Evolutionary conservation across 2,888 invertebrate species (phyloP), one percentile per base, ranked within the genome.

Genomic region (Pteria penguin): DNA sequence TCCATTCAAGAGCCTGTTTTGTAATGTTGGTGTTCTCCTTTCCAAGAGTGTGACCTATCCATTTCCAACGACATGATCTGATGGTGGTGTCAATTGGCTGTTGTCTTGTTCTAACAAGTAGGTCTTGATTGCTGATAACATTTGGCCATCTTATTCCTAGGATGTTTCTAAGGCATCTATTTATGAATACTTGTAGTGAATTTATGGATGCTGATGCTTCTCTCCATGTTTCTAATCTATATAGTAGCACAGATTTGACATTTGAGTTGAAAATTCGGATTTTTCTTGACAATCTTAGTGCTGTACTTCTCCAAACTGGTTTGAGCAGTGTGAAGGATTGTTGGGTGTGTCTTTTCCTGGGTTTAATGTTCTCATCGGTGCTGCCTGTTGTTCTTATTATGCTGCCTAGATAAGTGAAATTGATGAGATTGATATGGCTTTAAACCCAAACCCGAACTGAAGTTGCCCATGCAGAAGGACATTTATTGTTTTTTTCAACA

Each of bases 371-470:
- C n/a, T 68, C 68, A 55, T 68, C 55, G 26, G 55, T 55, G 8
- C 32, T 55, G 4, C 68, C 22, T 68, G 26, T 55, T 68, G n/a
- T 68, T 18, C 68, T 68, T 11, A 55, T 29, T 27, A 68, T 36
- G 29, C 68, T 68, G 31, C 55, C 54, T 29, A 68, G 68, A 3
- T 68, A 68, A 24, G 29, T 31, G n/a, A 68, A 68, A 54, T 36
- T 68, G 68, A n/a, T n/a, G n/a, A n/a, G n/a, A n/a, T n/a, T n/a
- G n/a, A n/a, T n/a, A n/a, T n/a, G n/a, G n/a, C n/a, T n/a, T n/a
- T n/a, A n/a, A n/a, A n/a, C n/a, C n/a, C n/a, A n/a, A n/a, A n/a
- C n/a, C n/a, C n/a, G n/a, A n/a, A n/a, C n/a, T n/a, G n/a, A n/a
- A n/a, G n/a, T n/a, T n/a, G n/a, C n/a, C n/a, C n/a, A n/a, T n/a